These are phyloP conservation scores for Stenichneumon culpator DNA, from an alignment of 2,888 invertebrate species.

Conservation along the genomic window DNA sequence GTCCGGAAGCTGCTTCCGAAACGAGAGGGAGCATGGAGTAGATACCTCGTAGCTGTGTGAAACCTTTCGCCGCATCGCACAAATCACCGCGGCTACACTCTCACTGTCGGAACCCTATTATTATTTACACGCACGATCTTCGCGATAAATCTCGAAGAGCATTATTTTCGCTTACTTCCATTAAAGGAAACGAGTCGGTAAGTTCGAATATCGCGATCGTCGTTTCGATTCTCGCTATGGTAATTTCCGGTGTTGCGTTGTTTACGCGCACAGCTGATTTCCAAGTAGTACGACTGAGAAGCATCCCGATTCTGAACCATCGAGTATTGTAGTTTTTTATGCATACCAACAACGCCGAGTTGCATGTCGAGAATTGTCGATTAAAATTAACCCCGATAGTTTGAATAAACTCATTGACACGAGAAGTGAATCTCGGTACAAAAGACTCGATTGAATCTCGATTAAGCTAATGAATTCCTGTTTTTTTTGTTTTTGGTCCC, in stretches of 20 bases:
- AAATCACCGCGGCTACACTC: not conserved
- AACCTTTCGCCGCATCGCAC: not conserved
- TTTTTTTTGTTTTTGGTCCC: conserved; percentile 20
- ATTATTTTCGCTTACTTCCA: not conserved
- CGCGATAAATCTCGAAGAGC: not conserved
- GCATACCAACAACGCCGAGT: not conserved
- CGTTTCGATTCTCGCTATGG: too few species aligned
- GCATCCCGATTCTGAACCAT: too few species aligned
- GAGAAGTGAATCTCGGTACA: not conserved
- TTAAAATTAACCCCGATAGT: not conserved
- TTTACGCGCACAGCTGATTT: too few species aligned
- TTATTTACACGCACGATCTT: not conserved
- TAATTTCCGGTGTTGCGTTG: too few species aligned
- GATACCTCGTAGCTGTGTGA: not conserved
- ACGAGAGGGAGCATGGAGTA: not conserved
- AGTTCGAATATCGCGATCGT: not conserved
- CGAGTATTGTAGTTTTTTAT: not conserved
- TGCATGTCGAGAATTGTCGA: not conserved
- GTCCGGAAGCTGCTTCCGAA: not conserved
- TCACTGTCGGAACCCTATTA: not conserved
- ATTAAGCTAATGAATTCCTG: conserved; percentile 37
- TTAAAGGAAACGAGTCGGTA: not conserved
- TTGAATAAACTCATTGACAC: not conserved
- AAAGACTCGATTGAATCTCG: not conserved
- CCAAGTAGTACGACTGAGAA: too few species aligned